Conservation (phyloP, 1,140 invertebrate species). For the Oreohelix idahoensis region DNA sequence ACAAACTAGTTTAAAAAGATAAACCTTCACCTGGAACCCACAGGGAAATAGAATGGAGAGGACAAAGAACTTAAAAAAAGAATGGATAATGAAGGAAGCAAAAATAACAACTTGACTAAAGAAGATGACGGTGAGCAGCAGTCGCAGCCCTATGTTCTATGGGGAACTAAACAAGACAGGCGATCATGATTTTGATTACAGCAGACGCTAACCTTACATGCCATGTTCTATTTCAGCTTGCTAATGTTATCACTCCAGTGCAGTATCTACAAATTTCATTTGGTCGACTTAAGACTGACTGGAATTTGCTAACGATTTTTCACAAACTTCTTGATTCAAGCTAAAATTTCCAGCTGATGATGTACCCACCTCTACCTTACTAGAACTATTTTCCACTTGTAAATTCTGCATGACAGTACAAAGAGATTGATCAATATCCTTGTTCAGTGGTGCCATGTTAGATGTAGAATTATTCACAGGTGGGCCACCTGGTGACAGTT, state of each 20-base stretch:
- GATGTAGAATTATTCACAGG: neutral
- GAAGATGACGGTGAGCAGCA: too few relatives aligned
- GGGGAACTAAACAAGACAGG: too few relatives aligned
- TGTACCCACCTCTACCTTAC: neutral
- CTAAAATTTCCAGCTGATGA: neutral
- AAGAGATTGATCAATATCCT: neutral
- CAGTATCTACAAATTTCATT: neutral
- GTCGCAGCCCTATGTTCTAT: too few relatives aligned
- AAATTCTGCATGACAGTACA: neutral
- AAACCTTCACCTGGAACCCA: too few relatives aligned
- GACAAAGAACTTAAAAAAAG: too few relatives aligned
- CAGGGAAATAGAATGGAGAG: too few relatives aligned
- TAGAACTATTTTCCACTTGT: neutral
- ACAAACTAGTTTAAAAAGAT: too few relatives aligned
- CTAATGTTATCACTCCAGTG: neutral
- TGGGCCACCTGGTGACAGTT: neutral
- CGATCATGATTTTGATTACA: too few relatives aligned
- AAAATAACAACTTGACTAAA: too few relatives aligned
- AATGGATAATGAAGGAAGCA: too few relatives aligned
- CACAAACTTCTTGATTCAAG: neutral
- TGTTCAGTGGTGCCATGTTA: neutral
- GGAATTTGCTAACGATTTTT: neutral
- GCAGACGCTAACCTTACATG: neutral
- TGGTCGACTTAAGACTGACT: neutral
- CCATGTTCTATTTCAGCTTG: neutral